Percentiles rank a stretch among this genome's conserved stretches.
phyloP scores from a whole-genome alignment of 1,140 invertebrate genomes.

The Hyphantria cunea region DNA sequence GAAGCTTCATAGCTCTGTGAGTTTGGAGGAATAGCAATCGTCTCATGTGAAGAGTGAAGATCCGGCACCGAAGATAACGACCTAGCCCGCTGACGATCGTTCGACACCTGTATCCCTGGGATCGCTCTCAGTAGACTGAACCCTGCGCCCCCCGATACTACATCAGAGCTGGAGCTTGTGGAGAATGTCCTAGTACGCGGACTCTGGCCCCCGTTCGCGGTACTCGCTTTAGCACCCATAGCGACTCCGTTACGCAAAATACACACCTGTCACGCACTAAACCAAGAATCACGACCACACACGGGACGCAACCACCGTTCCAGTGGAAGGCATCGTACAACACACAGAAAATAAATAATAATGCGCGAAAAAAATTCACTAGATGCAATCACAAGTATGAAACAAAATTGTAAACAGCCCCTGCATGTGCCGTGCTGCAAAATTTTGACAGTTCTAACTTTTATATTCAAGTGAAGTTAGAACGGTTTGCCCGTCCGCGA shows the following conservation, averaged over 20 bases:
- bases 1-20: conserved; percentile 83
- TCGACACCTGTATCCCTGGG: conserved; percentile 86
- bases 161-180: conserved; percentile 87
- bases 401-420: conserved; percentile 76
- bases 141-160: conserved; percentile 84
- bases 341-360: conserved; percentile 37
- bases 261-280: conserved; percentile 63
- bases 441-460: conserved; percentile 73
- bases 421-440: conserved; percentile 77
- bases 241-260: conserved; percentile 72
- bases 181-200: conserved; percentile 89
- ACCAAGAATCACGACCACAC: conserved; percentile 64
- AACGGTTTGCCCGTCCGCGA: conserved; percentile 1
- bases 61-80: conserved; percentile 93
- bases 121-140: conserved; percentile 89
- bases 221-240: conserved; percentile 93
- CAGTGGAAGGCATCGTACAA: conserved; percentile 71
- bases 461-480: conserved; percentile 24
- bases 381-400: conserved; percentile 57
- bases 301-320: conserved; percentile 54
- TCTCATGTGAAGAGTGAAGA: conserved; percentile 84
- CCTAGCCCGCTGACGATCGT: conserved; percentile 85
- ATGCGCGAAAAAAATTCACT: conserved; percentile 50
- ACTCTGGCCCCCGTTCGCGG: conserved; percentile 87
- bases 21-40: conserved; percentile 82